Percentiles rank a stretch among this genome's conserved stretches.
These are phyloP conservation scores for Catharus fuscescens DNA, from an alignment of 2,113 vertebrate species.

Conservation along the genomic window DNA sequence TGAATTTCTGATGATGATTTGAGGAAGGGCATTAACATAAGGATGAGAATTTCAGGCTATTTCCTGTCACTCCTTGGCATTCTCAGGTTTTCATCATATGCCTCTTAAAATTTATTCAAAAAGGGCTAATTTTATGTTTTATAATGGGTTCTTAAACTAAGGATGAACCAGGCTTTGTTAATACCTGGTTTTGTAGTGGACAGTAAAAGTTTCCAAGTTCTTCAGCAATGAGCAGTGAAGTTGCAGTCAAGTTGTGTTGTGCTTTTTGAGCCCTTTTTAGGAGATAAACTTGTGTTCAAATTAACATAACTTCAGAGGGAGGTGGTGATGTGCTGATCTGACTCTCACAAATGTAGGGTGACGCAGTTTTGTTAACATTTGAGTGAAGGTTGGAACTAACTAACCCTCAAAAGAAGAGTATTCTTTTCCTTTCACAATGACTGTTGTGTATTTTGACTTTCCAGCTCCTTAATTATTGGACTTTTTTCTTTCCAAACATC, in stretches of 20 bases:
- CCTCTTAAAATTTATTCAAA: not conserved
- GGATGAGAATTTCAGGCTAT: not conserved
- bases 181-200: not conserved
- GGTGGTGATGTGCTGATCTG: not conserved
- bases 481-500: not conserved
- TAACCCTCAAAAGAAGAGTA: not conserved
- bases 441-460: not conserved
- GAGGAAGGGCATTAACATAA: no score
- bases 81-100: not conserved
- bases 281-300: not conserved
- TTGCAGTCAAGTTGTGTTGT: not conserved
- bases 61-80: not conserved
- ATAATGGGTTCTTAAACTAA: not conserved
- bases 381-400: not conserved
- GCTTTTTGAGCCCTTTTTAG: not conserved
- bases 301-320: not conserved
- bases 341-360: not conserved
- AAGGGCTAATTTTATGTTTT: not conserved
- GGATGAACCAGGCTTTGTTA: not conserved
- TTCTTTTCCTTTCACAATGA: not conserved
- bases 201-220: not conserved
- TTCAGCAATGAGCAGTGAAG: not conserved
- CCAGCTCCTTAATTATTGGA: not conserved
- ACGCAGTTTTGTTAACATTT: not conserved
- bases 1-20: no score